phyloP scores from a whole-genome alignment of 2,797 vertebrate species.

The Novumbra hubbsi region DNA sequence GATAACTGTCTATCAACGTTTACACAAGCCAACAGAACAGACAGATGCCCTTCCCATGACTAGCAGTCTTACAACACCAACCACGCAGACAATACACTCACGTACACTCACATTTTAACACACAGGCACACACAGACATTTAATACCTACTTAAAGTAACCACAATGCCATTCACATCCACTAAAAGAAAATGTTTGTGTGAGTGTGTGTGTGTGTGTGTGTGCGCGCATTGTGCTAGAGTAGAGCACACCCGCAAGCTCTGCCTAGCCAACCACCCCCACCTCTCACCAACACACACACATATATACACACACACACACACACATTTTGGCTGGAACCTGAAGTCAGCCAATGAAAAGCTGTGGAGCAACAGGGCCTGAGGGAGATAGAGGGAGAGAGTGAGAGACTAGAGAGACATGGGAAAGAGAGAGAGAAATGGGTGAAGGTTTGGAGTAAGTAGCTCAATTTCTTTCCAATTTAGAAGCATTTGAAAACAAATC shows the following conservation, averaged over 20 bases:
- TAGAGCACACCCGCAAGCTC: too few species aligned
- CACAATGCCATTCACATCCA: background rate
- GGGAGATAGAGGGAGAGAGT: slow-evolving; percentile 10
- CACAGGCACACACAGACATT: slow-evolving; percentile 20
- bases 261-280: too few species aligned
- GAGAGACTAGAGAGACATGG: slow-evolving; percentile 7
- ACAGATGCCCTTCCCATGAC: background rate
- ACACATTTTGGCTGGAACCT: slow-evolving; percentile 36
- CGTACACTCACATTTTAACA: background rate
- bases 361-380: slow-evolving; percentile 20
- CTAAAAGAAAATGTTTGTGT: background rate
- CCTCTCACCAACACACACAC: slow-evolving; percentile 34
- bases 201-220: too few species aligned
- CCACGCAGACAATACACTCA: slow-evolving; percentile 2
- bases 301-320: slow-evolving; percentile 1
- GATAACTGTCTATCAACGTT: background rate
- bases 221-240: too few species aligned
- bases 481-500: background rate
- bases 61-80: background rate
- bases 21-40: background rate
- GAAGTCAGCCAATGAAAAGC: slow-evolving; percentile 27
- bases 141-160: background rate
- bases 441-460: background rate
- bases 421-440: slow-evolving; percentile 4
- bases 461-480: background rate